A percentile compares a stretch with the other conserved stretches of the same genome.
phyloP scores from a whole-genome alignment of 1,140 invertebrate species.

The Heterodera schachtii region DNA sequence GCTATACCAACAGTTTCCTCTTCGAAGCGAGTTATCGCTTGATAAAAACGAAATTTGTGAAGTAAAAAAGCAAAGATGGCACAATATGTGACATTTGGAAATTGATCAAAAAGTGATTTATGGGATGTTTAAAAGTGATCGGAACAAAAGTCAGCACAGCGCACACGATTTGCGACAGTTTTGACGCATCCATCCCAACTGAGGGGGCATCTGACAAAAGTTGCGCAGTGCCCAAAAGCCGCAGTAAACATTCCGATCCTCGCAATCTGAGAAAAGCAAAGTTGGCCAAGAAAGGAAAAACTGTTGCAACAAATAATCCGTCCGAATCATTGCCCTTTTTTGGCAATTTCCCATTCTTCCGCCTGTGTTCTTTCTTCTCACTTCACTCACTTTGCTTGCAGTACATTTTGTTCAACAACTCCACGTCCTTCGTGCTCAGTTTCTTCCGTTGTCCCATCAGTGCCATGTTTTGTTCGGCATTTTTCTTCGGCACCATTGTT shows the following conservation, averaged over 20 bases:
- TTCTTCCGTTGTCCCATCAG: constrained; percentile 56
- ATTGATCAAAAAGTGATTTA: neutral
- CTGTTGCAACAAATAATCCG: too few species aligned
- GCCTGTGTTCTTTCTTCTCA: too few species aligned
- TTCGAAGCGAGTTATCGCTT: neutral
- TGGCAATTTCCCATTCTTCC: constrained; percentile 8
- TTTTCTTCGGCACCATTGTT: constrained; percentile 48
- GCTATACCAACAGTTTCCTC: neutral
- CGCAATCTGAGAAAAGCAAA: constrained; percentile 39
- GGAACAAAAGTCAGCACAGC: constrained; percentile 38
- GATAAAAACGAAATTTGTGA: neutral
- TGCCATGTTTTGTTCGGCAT: constrained; percentile 39
- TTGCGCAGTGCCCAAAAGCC: constrained; percentile 58
- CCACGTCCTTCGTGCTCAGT: constrained; percentile 46
- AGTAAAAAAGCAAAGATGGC: neutral
- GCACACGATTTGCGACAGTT: constrained; percentile 53
- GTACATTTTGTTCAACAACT: constrained; percentile 62
- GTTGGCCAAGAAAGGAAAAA: neutral
- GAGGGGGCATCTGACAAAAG: constrained; percentile 39
- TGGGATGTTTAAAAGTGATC: neutral
- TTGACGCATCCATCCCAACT: constrained; percentile 46
- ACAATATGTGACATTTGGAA: neutral
- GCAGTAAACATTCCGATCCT: constrained; percentile 61
- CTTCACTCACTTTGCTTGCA: constrained; percentile 43
- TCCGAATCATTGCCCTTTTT: neutral